Evolutionary conservation across 2,888 invertebrate genomes (phyloP).

Genomic region (Halocaridina rubra): DNA sequence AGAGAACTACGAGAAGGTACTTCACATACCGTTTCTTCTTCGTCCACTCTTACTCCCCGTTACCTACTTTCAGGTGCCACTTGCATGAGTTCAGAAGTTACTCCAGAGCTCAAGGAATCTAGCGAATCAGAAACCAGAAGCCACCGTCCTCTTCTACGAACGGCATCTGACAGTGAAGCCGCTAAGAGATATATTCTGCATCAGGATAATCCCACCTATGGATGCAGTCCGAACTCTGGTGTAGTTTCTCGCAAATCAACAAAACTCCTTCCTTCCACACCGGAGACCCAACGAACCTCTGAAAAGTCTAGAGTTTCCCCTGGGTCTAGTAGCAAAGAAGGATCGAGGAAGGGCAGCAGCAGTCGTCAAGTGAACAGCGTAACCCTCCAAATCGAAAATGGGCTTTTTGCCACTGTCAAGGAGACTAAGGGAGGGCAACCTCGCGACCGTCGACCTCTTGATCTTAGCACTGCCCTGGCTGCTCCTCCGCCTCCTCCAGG

Average conservation of each 20-base stretch:
- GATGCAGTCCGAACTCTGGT: background rate
- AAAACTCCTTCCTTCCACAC: background rate
- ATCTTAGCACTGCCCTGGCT: conserved; percentile 1
- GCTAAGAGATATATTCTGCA: background rate
- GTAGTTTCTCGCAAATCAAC: too few species aligned
- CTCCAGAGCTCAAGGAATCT: background rate
- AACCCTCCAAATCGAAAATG: conserved; percentile 36
- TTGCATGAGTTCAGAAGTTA: background rate
- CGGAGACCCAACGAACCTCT: background rate
- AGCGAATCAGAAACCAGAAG: background rate
- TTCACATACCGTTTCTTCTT: background rate
- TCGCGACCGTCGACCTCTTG: conserved; percentile 39
- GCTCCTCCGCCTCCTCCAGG: conserved; percentile 16
- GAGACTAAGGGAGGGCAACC: background rate
- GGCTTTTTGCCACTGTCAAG: conserved; percentile 38
- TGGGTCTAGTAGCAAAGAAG: background rate
- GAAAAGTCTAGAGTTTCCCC: background rate
- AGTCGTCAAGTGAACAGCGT: conserved; percentile 42
- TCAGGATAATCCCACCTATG: conserved; percentile 40
- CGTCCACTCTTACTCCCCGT: conserved; percentile 7
- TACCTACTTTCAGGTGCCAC: conserved; percentile 19
- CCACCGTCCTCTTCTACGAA: background rate
- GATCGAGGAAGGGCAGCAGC: background rate
- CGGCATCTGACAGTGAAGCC: background rate
- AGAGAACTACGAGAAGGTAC: background rate